Conservation (phyloP, 2,113 vertebrate species). For the Chroicocephalus ridibundus region DNA sequence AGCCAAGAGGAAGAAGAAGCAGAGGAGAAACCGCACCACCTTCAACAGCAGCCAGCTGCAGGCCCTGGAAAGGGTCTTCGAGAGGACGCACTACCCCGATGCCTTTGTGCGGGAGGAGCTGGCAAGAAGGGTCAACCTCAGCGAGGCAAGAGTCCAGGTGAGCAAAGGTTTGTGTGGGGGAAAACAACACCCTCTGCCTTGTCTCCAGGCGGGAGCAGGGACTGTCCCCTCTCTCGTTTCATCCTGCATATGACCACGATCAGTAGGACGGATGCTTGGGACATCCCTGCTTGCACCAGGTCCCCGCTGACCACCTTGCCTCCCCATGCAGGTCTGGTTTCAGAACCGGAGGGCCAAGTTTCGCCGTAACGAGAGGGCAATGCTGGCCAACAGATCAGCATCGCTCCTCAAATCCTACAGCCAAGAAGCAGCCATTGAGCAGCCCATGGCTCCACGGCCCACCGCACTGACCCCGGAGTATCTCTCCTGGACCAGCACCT, state of each 20-base stretch:
- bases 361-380: conserved; percentile 79
- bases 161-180: conserved; percentile 33
- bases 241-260: not conserved
- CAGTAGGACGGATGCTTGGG: not conserved
- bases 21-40: conserved; percentile 83
- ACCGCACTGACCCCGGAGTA: conserved; percentile 74
- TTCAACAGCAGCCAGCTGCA: conserved; percentile 86
- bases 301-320: not conserved
- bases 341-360: conserved; percentile 86
- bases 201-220: not conserved
- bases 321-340: conserved; percentile 77
- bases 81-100: conserved; percentile 82
- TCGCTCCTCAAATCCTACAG: conserved; percentile 81
- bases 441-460: conserved; percentile 78
- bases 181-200: not conserved
- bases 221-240: not conserved
- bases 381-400: conserved; percentile 78
- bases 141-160: conserved; percentile 85
- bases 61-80: conserved; percentile 82
- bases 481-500: conserved; percentile 77
- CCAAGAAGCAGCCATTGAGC: conserved; percentile 79
- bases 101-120: conserved; percentile 83
- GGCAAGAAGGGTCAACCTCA: conserved; percentile 80
- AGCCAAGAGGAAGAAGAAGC: conserved; percentile 80
- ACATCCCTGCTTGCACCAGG: accelerated